Percentiles rank a stretch among this genome's conserved stretches.
phyloP scores from a whole-genome alignment of 2,797 vertebrate species.

The Falco biarmicus region DNA sequence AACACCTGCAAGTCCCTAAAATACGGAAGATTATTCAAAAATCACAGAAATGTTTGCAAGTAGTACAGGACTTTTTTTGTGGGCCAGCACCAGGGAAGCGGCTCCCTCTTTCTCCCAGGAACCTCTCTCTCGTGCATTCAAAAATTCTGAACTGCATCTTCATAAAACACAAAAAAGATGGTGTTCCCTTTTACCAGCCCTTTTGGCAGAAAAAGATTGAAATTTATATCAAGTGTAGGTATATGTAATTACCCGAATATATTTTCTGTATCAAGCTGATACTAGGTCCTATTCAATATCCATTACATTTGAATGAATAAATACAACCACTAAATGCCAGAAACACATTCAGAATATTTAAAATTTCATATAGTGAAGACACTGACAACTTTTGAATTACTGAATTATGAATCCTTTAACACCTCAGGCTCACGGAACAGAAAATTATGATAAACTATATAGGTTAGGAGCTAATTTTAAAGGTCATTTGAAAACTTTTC shows the following conservation, averaged over 20 bases:
- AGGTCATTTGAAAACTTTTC: neutral
- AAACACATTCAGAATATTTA: constrained; percentile 27
- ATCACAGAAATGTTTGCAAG: neutral
- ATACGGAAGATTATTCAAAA: neutral
- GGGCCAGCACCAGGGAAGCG: neutral
- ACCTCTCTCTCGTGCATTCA: neutral
- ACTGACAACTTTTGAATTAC: neutral
- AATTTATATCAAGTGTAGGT: constrained; percentile 14
- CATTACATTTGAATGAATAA: constrained; percentile 49
- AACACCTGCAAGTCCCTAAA: neutral
- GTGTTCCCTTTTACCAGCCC: neutral
- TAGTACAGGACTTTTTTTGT: neutral
- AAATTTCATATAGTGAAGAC: constrained; percentile 3
- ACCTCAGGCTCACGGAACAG: neutral
- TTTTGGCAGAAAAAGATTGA: neutral
- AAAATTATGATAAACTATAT: neutral
- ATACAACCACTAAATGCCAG: constrained; percentile 33
- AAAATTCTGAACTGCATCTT: neutral
- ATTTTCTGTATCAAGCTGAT: constrained; percentile 52
- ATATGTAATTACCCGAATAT: constrained; percentile 39
- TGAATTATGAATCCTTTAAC: constrained; percentile 17
- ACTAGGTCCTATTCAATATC: constrained; percentile 42
- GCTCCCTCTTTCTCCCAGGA: neutral
- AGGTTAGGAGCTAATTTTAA: neutral
- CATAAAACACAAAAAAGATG: neutral